Percentiles rank a stretch among this genome's conserved stretches.
Evolutionary conservation across 2,888 invertebrate genomes (phyloP).

Genomic region (Cephus runcator): DNA sequence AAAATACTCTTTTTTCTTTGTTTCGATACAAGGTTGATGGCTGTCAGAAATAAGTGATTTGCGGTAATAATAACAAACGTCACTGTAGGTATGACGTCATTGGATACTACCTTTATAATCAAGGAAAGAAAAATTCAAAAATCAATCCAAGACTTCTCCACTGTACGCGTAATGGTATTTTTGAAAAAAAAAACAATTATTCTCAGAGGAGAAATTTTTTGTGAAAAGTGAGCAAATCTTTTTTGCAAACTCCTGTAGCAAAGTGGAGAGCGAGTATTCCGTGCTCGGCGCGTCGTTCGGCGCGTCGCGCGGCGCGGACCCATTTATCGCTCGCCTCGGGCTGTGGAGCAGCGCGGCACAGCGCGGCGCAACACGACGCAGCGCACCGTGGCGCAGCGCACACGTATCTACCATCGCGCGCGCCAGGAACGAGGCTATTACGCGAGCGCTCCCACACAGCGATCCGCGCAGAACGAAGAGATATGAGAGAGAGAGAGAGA

Average conservation of each 20-base stretch:
- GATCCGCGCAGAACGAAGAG: conserved; percentile 4
- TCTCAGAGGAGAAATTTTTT: background rate
- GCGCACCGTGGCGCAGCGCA: conserved; percentile 34
- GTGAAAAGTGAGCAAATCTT: background rate
- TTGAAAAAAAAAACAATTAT: background rate
- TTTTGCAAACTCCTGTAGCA: background rate
- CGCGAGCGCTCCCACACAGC: conserved; percentile 46
- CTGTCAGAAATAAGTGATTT: background rate
- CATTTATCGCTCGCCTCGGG: conserved; percentile 53
- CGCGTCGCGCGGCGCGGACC: conserved; percentile 40
- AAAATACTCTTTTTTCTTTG: background rate
- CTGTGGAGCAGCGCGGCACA: conserved; percentile 25
- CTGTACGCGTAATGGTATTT: background rate
- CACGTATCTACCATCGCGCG: conserved; percentile 51
- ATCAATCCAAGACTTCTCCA: background rate
- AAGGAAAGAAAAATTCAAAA: background rate
- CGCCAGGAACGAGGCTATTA: conserved; percentile 55
- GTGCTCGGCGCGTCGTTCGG: conserved; percentile 18
- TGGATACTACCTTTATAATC: background rate
- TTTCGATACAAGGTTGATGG: background rate
- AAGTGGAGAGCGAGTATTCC: conserved; percentile 3
- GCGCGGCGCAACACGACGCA: conserved; percentile 20
- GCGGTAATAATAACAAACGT: background rate
- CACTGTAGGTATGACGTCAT: background rate
- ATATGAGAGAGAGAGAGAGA: background rate